A percentile compares a stretch with the other conserved stretches of the same genome.
Conservation (phyloP, 2,113 vertebrate genomes). For the Gallinago jamesoni region DNA sequence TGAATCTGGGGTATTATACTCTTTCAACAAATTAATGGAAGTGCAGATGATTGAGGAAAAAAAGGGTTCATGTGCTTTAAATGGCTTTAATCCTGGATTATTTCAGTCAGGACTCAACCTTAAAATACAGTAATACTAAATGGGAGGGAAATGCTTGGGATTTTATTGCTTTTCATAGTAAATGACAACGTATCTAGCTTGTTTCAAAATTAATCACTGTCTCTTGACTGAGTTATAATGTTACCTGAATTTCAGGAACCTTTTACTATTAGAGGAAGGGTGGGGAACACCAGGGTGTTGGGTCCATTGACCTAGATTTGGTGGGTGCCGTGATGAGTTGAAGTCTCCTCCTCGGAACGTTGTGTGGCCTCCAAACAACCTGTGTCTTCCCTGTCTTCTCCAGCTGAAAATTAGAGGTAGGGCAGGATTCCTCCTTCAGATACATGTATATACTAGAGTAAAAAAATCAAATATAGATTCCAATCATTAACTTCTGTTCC, state of each 20-base stretch:
- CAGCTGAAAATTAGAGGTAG: background rate
- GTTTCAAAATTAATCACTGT: background rate
- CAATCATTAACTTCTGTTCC: background rate
- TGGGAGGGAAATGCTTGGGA: background rate
- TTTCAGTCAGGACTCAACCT: background rate
- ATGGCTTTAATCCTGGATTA: constrained; percentile 34
- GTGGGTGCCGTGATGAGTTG: fast-evolving
- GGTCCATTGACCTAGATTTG: background rate
- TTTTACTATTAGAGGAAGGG: background rate
- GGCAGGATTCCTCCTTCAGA: background rate
- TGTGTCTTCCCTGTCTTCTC: background rate
- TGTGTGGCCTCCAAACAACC: background rate
- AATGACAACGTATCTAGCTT: background rate
- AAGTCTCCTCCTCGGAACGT: background rate
- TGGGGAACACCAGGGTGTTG: background rate
- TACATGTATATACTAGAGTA: background rate
- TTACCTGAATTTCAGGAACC: background rate
- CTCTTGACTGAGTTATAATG: background rate
- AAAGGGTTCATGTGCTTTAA: constrained; percentile 24
- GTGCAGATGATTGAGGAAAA: background rate
- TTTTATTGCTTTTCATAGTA: background rate
- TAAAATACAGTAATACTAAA: background rate
- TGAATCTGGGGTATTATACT: background rate
- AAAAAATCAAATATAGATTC: background rate
- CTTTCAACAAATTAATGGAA: background rate